Conservation (phyloP, 2,797 vertebrate genomes). For the Neoniphon sammara region DNA sequence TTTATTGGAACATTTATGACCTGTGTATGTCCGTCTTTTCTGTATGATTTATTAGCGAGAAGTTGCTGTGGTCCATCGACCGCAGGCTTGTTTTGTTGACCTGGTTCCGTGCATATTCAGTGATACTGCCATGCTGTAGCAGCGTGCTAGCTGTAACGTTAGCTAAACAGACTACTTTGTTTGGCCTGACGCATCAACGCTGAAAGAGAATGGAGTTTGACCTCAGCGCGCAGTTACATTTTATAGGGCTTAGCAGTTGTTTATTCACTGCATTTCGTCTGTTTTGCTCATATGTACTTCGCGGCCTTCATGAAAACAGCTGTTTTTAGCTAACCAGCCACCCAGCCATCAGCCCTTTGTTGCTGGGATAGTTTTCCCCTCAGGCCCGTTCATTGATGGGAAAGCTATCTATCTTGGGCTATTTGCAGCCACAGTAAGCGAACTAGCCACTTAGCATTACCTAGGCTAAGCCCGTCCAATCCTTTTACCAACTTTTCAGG, state of each 20-base stretch:
- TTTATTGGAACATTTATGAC: neutral
- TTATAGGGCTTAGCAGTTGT: accelerated
- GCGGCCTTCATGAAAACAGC: neutral
- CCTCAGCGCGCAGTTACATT: neutral
- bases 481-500: constrained; percentile 53
- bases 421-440: constrained; percentile 17
- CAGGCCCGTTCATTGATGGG: constrained; percentile 68
- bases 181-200: constrained; percentile 54
- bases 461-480: constrained; percentile 50
- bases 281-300: neutral
- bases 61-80: constrained; percentile 42
- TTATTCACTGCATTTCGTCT: accelerated
- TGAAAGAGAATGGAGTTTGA: constrained; percentile 22
- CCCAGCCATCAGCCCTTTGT: constrained; percentile 61
- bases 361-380: constrained; percentile 55
- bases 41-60: neutral
- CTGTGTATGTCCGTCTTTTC: neutral
- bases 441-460: constrained; percentile 61
- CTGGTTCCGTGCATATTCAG: constrained; percentile 41
- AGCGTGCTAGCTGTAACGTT: constrained; percentile 71
- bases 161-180: constrained; percentile 63
- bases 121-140: constrained; percentile 80
- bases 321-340: constrained; percentile 1
- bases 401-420: constrained; percentile 25
- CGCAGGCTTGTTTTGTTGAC: constrained; percentile 76